Evolutionary conservation across 1,140 invertebrate species (phyloP).

Genomic region (Anagrus nilaparvatae): DNA sequence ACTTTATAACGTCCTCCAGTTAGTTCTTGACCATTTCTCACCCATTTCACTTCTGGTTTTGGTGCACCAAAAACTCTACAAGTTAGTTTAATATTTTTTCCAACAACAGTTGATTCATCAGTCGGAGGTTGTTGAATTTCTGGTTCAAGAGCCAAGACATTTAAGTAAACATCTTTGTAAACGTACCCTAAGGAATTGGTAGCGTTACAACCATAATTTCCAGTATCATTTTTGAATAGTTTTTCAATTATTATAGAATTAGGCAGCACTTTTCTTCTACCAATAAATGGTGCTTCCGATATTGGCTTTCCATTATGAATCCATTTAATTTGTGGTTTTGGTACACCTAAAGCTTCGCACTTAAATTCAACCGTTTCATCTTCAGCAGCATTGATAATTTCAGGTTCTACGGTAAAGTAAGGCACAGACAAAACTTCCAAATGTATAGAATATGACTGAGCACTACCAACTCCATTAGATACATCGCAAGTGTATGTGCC

Average conservation of each 20-base stretch:
- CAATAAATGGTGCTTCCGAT: conserved; percentile 62
- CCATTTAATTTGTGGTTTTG: conserved; percentile 88
- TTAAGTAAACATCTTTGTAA: conserved; percentile 95
- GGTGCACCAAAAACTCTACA: conserved; percentile 95
- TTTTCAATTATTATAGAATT: conserved; percentile 76
- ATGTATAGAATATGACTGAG: conserved; percentile 74
- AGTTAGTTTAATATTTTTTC: conserved; percentile 67
- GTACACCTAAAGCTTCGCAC: conserved; percentile 81
- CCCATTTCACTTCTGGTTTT: conserved; percentile 90
- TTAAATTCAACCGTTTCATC: conserved; percentile 79
- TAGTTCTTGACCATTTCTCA: conserved; percentile 66
- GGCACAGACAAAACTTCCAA: conserved; percentile 74
- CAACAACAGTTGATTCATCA: conserved; percentile 72
- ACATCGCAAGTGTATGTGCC: conserved; percentile 85
- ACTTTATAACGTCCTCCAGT: conserved; percentile 75
- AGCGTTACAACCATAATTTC: conserved; percentile 97
- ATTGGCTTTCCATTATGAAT: conserved; percentile 92
- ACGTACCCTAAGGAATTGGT: conserved; percentile 97
- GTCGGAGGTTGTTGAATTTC: conserved; percentile 78
- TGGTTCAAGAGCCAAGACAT: conserved; percentile 86
- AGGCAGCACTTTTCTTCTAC: conserved; percentile 53
- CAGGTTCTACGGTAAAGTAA: conserved; percentile 87
- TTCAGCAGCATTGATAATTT: conserved; percentile 80
- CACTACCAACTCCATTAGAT: conserved; percentile 78
- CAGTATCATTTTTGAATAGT: conserved; percentile 82